Base-by-base conservation (phyloP, 2,797 vertebrate species). In the Tauraco hartlaubi region DNA sequence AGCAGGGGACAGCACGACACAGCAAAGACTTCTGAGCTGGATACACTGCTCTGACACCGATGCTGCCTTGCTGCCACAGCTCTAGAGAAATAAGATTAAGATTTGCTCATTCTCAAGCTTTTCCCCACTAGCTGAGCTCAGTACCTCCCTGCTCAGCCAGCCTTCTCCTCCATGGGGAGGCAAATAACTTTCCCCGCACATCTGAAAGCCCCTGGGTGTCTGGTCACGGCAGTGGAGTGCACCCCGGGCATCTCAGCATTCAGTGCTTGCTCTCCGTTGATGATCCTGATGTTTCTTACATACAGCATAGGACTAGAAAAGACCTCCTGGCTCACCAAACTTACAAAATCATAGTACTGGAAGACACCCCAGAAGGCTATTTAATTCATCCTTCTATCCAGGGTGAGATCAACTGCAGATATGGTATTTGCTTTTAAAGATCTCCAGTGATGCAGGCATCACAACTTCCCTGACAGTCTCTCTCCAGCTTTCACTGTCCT, bases 401-500 rank as follows among this genome's bases (percentile, higher is more conserved):
- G 54, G 33, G 67, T 75, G 55, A 94, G 83, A 90, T 82, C 82
- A 88, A 58, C 88, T 92, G 58, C 66, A 91, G 66, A 56, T 72
- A 88, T 1, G 22, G 59, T 56, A 69, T 93, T 92, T 85, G 68
- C 55, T 88, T n/a, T 69, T 66, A 80, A 73, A 88, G 67, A 80
- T 80, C 72, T 73, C 79, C 64, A 83, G 59, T 54, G 64, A 90
- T 29, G n/a, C 61, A 85, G 33, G 73, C 29, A 62, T 54, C 67
- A 73, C 51, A 76, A 69, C 63, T 83, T 86, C 68, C 63, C 68
- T 44, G 39, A 41, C 10, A 55, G 43, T 39, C n/a, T 73, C 76
- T 69, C 56, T 39, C 21, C 15, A 41, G 29, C n/a, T 77, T 88
- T 58, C 0, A 0, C 52, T 46, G 22, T 77, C 6, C n/a, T 80